Evolutionary conservation across 2,888 invertebrate genomes (phyloP), one percentile per base, ranked within the genome.

Genomic region (Scotopteryx bipunctaria): DNA sequence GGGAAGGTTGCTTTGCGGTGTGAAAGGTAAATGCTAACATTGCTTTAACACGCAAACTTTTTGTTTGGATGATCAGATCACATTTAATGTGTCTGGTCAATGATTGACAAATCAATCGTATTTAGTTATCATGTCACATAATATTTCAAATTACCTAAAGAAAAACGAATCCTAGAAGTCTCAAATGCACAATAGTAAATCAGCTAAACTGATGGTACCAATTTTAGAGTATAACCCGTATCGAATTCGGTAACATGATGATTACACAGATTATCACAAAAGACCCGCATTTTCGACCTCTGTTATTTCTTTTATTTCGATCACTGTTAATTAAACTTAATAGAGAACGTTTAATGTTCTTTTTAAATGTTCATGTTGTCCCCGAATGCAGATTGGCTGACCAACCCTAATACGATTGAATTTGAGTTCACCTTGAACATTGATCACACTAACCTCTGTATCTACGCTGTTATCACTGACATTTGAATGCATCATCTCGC

Each of bases 391-490:
- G 42, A 42, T 27, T 27, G 35, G 9, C 38, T 9, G 33, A 33
- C n/a, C n/a, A n/a, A n/a, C 44, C 45, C 41, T 19, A 35, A 55
- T 55, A n/a, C 53, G 29, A 49, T 56, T 55, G 41, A 59, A 57
- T 55, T 52, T 54, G 52, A 45, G 31, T 59, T 60, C 43, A 49
- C 46, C 53, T 55, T 52, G 55, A 45, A 44, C 43, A 46, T 41
- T 29, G 33, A 25, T 33, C 45, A 42, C 25, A 19, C 19, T 41
- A 40, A 50, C 48, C 55, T 51, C 31, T 27, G 31, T 42, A 9
- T 8, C 31, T 31, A 21, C 14, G 13, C 15, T 9, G 23, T 16
- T 32, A n/a, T 46, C 11, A 14, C 13, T 19, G 19, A 31, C 31
- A 29, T 31, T 3, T 11, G 27, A 11, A 11, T 27, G 4, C 9